These are phyloP conservation scores for Ptychodera flava DNA, from an alignment of 35 echinoderm and acorn worm genomes.

Conservation along the genomic window DNA sequence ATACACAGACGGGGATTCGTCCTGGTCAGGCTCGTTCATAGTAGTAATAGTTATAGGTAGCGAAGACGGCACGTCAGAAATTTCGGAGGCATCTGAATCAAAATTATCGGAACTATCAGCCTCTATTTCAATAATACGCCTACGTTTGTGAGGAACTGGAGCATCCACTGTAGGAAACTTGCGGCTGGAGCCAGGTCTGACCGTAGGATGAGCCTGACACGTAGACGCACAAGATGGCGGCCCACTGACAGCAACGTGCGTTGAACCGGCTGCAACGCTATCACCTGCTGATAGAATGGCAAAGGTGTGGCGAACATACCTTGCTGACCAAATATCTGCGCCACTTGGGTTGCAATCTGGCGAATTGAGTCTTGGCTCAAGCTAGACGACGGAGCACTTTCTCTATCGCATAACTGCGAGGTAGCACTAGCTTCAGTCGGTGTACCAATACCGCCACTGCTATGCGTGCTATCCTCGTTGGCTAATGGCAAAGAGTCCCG, in stretches of 20 bases:
- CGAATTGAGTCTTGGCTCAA: not conserved
- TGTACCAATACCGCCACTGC: not conserved
- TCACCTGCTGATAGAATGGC: not conserved
- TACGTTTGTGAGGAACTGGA: not conserved
- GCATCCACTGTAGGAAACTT: not conserved
- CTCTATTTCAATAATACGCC: not conserved
- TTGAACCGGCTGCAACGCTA: not conserved
- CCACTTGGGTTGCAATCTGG: not conserved
- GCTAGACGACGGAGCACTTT: not conserved
- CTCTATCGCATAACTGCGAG: not conserved
- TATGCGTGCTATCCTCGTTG: not conserved
- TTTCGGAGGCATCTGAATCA: not conserved
- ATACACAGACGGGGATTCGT: not conserved
- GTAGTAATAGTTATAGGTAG: not conserved
- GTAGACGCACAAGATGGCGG: not conserved
- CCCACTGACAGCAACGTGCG: not conserved
- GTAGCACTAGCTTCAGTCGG: not conserved
- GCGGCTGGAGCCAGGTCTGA: not conserved
- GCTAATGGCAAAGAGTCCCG: not conserved
- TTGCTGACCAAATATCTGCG: not conserved
- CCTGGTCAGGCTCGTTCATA: not conserved
- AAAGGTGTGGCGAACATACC: not conserved
- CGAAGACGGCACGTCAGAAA: not conserved
- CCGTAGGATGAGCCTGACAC: not conserved
- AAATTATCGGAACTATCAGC: not conserved